Base-by-base conservation (phyloP, 2,113 vertebrate genomes). In the Damaliscus lunatus region DNA sequence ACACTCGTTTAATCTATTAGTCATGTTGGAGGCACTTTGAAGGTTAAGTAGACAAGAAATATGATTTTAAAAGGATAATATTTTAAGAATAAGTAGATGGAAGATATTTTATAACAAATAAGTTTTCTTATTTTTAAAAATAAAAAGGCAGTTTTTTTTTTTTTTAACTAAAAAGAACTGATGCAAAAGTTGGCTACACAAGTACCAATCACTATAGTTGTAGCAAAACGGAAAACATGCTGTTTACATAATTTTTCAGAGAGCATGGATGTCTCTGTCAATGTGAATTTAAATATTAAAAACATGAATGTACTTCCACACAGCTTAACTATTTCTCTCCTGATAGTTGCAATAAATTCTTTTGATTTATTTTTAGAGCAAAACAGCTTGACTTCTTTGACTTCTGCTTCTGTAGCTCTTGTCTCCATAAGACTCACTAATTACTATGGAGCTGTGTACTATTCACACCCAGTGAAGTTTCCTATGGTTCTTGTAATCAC, bases 351-450 rank as follows among this genome's bases (percentile, higher is more conserved):
- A 60, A 85, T 81, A 93, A 86, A 81, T 80, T 90, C 60, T 86
- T 95, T 90, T 88, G 84, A 90, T 92, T 95, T 97, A 97, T 85
- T 98, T 97, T 98, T 96, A 92, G 84, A 96, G 94, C n/a, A 93
- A 95, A 91, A 64, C 55, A 96, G 59, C 80, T 84, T 91, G 91
- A n/a, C 40, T 82, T 60, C 91, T 97, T 84, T 96, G 86, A 93
- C 78, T 93, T 71, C 82, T 97, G 89, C 50, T 92, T 89, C 74
- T 90, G 53, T 1, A 92, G 33, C 17, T 85, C 82, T 3, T 40
- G 14, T 91, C 46, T 60, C 60, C 57, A 53, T 21, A 95, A 84
- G 21, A 23, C 59, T 80, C 67, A 80, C 23, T 91, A 91, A 95
- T 94, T 96, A 93, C 77, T n/a, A 10, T 64, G 67, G 48, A 80